Percentiles rank a stretch among this genome's conserved stretches.
phyloP scores from a whole-genome alignment of 2,888 invertebrate genomes.

The Homarus gammarus region DNA sequence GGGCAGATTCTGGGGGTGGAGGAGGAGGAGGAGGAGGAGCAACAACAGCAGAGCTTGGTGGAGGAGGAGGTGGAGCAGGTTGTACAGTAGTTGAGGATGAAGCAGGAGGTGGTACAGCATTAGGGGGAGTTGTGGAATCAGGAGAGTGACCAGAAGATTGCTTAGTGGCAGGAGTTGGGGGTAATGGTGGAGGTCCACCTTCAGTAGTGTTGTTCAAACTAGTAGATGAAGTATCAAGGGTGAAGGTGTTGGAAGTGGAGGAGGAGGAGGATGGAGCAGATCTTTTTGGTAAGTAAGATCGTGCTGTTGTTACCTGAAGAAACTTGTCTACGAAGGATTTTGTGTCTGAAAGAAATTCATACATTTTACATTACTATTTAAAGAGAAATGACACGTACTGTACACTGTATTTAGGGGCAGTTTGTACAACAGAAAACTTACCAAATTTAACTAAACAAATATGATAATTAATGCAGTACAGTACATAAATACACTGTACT shows the following conservation, averaged over 20 bases:
- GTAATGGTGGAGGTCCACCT: constrained; percentile 45
- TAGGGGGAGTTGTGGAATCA: constrained; percentile 64
- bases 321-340: constrained; percentile 74
- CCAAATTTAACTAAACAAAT: not conserved
- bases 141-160: constrained; percentile 63
- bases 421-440: too few species aligned
- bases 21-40: constrained; percentile 63
- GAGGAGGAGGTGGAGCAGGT: constrained; percentile 61
- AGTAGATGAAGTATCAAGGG: not conserved
- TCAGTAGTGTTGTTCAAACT: constrained; percentile 28
- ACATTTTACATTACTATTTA: too few species aligned
- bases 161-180: constrained; percentile 49
- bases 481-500: too few species aligned
- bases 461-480: too few species aligned
- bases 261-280: constrained; percentile 47
- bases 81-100: constrained; percentile 33
- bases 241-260: not conserved
- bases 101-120: constrained; percentile 29
- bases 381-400: too few species aligned
- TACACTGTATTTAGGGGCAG: too few species aligned
- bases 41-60: constrained; percentile 49
- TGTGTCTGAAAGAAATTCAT: constrained; percentile 66
- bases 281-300: constrained; percentile 56
- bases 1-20: constrained; percentile 26
- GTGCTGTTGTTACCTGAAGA: constrained; percentile 63